Conservation (phyloP, 2,888 invertebrate species). For the Drosophila meridionalis region DNA sequence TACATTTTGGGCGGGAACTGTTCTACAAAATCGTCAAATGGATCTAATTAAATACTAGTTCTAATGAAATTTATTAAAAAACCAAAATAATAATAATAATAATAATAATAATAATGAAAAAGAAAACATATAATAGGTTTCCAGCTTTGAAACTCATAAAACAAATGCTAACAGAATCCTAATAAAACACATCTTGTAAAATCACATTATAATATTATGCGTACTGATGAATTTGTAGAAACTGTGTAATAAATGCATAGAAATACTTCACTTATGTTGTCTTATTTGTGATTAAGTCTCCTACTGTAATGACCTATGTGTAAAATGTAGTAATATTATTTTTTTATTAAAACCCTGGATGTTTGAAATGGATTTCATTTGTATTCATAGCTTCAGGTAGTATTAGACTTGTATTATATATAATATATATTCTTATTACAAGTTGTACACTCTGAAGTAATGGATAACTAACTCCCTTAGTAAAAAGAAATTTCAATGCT, state of each 20-base stretch:
- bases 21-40: slow-evolving; percentile 80
- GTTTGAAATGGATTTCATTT: neutral
- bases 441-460: too few relatives aligned
- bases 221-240: slow-evolving; percentile 34
- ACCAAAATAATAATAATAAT: neutral
- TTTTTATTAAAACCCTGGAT: slow-evolving; percentile 8
- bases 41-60: slow-evolving; percentile 72
- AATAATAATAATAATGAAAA: neutral
- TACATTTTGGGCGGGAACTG: slow-evolving; percentile 82
- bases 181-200: slow-evolving; percentile 65
- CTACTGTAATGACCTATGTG: neutral
- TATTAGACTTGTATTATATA: too few relatives aligned
- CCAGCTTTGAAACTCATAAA: slow-evolving; percentile 58
- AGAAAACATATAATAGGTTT: slow-evolving; percentile 45
- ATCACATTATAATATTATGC: slow-evolving; percentile 27
- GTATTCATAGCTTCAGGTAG: too few relatives aligned
- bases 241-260: slow-evolving; percentile 23
- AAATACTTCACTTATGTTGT: slow-evolving; percentile 20
- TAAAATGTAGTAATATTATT: slow-evolving; percentile 4
- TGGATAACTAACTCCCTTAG: too few relatives aligned
- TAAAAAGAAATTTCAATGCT: too few relatives aligned
- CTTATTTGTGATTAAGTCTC: slow-evolving; percentile 12
- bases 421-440: too few relatives aligned
- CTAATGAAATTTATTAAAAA: slow-evolving; percentile 44
- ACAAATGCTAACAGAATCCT: slow-evolving; percentile 58